Conservation (phyloP, 2,797 vertebrate species). For the Sibirionetta formosa region DNA sequence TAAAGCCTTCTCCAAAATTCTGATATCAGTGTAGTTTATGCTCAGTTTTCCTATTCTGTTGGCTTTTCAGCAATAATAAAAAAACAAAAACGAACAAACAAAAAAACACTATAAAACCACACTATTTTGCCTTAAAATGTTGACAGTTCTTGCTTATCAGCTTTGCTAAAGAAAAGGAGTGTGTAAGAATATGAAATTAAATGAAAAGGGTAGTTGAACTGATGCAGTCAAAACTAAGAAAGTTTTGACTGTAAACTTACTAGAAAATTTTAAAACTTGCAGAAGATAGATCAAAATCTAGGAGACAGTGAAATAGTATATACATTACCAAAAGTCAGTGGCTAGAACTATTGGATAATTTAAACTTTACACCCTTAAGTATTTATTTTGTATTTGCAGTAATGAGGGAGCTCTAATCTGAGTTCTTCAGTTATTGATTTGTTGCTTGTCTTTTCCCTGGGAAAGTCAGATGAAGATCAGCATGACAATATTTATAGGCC, state of each 20-base stretch:
- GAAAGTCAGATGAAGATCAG: conserved; percentile 88
- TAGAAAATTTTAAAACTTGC: neutral
- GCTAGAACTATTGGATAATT: neutral
- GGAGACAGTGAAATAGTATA: neutral
- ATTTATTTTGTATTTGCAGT: conserved; percentile 10
- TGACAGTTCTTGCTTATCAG: neutral
- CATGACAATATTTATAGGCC: conserved; percentile 83
- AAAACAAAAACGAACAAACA: neutral
- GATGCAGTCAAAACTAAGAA: neutral
- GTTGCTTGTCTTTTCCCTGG: conserved; percentile 72
- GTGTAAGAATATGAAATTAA: neutral
- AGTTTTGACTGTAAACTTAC: neutral
- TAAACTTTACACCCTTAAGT: neutral
- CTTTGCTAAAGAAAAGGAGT: neutral
- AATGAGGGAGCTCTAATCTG: conserved; percentile 49
- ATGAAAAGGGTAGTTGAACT: neutral
- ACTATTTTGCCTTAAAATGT: neutral
- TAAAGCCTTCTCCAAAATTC: too few relatives aligned
- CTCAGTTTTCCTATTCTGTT: neutral
- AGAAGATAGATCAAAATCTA: neutral
- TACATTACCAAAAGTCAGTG: neutral
- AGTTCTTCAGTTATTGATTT: conserved; percentile 81
- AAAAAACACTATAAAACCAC: too few relatives aligned
- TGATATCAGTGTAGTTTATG: neutral
- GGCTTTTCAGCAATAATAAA: conserved; percentile 18